Evolutionary conservation across 2,113 vertebrate genomes (phyloP).

Genomic region (Syngnathus floridae): DNA sequence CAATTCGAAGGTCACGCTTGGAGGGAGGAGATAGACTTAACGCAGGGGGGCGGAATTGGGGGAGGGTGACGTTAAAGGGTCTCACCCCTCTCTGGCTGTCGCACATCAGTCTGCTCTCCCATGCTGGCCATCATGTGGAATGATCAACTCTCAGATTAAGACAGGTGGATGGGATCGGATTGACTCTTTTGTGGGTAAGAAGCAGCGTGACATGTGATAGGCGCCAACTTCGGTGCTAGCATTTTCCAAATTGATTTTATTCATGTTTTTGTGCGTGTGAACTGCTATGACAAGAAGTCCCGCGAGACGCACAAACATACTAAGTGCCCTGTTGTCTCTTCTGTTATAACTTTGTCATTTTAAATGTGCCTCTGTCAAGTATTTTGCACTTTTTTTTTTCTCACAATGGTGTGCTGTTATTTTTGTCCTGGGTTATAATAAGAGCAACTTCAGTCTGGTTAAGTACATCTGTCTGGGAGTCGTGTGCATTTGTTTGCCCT

Average conservation of each 20-base stretch:
- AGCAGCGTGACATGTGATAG: neutral
- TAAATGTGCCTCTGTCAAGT: neutral
- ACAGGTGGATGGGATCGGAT: neutral
- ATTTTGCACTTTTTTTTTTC: neutral
- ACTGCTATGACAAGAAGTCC: conserved; percentile 26
- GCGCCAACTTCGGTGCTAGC: neutral
- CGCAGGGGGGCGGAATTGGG: neutral
- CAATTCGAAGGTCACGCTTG: neutral
- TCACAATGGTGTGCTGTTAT: conserved; percentile 34
- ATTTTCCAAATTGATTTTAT: neutral
- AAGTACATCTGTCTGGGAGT: conserved; percentile 11
- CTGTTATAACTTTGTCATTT: conserved; percentile 8
- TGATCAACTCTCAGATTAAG: neutral
- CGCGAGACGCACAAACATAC: conserved; percentile 30
- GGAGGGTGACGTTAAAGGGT: conserved; percentile 36
- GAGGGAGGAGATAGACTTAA: conserved; percentile 8
- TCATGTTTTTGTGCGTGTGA: neutral
- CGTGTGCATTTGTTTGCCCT: neutral
- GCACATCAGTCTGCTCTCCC: conserved; percentile 11
- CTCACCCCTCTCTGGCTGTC: conserved; percentile 1
- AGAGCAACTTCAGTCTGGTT: conserved; percentile 26
- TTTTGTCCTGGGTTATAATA: conserved; percentile 43
- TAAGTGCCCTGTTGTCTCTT: conserved; percentile 14
- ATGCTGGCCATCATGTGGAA: conserved; percentile 4
- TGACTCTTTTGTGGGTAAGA: neutral